These are phyloP conservation scores for Nesoenas mayeri DNA, from an alignment of 2,113 vertebrate species.

Conservation along the genomic window DNA sequence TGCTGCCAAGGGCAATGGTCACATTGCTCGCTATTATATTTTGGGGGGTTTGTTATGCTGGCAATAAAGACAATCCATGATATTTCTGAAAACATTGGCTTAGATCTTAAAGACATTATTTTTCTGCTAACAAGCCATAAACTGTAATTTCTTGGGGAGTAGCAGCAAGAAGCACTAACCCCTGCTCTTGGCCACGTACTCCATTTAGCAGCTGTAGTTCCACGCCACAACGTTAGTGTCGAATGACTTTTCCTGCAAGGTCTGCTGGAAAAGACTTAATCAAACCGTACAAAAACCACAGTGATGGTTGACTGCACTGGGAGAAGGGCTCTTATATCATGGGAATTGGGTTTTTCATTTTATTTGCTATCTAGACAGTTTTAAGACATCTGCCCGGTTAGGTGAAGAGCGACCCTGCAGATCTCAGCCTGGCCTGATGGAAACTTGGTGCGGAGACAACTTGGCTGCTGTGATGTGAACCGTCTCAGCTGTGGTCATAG, in stretches of 20 bases:
- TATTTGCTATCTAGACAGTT: neutral
- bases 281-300: rapidly evolving
- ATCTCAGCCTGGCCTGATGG: neutral
- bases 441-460: neutral
- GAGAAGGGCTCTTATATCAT: rapidly evolving
- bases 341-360: neutral
- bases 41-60: conserved; percentile 33
- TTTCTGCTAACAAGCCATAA: conserved; percentile 51
- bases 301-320: neutral
- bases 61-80: conserved; percentile 52
- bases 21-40: conserved; percentile 52
- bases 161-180: neutral
- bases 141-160: conserved; percentile 33
- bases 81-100: conserved; percentile 45
- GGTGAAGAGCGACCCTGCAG: neutral
- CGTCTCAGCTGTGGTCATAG: neutral
- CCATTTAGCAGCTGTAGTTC: neutral
- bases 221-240: neutral
- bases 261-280: neutral
- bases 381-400: neutral
- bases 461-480: neutral
- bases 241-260: neutral
- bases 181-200: neutral
- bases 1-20: conserved; percentile 71
- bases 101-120: conserved; percentile 9